Base-by-base conservation (phyloP, 2,797 vertebrate species). In the Myotis planiceps region DNA sequence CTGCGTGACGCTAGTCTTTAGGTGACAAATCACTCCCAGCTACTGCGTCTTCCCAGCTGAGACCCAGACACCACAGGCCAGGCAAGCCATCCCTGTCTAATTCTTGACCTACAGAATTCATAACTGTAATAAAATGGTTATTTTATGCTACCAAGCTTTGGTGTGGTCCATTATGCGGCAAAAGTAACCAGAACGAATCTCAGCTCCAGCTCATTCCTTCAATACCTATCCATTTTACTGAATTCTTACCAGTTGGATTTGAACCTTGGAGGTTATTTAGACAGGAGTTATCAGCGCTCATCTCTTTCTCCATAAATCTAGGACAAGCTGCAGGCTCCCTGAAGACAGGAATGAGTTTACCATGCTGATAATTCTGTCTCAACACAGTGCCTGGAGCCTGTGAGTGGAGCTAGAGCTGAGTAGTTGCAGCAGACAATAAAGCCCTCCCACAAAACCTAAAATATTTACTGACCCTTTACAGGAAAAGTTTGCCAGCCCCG, bases 311-410 rank as follows among this genome's bases (percentile, higher is more conserved):
- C 51, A 95, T 60, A 88, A 95, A 94, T 72, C 87, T 47, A 75
- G 58, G 65, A 80, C 39, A 39, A 95, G 71, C 66, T 12, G 27
- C 78, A 96, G 92, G 81, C 66, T 95, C 76, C 72, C 76, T 88
- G 89, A 69, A 94, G 92, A 58, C 86, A 97, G 87, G 79, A 93
- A 75, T 21, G 16, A 91, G 74, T 88, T 92, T 88, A 39, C 85
- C 90, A 66, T 89, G 60, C 39, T 83, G 92, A 94, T 79, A 51
- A 60, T 87, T 74, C 42, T 7, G 66, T 9, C 18, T 65, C 55
- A 74, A 55, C 92, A 68, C 25, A 16, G 32, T 37, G 63, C 74
- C 69, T 12, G 14, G 83, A 90, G 66, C 25, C 1, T 6, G 19
- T 1, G 23, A 71, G 23, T 15, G 29, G 47, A 16, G 63, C 5